Evolutionary conservation across 2,113 vertebrate genomes (phyloP), one percentile per base, ranked within the genome.

Genomic region (Deroptyus accipitrinus): DNA sequence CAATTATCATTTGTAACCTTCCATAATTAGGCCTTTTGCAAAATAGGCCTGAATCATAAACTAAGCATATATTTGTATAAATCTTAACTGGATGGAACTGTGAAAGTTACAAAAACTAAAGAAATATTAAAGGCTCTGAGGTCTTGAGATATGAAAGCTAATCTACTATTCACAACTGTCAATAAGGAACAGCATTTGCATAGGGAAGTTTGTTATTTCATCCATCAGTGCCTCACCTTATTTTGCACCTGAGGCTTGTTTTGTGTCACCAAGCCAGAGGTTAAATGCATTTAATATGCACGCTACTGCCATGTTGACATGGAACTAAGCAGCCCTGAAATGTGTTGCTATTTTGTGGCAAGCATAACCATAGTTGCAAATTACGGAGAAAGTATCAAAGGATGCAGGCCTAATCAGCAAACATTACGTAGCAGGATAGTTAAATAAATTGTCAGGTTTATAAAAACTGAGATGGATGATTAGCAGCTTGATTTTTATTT

Each of bases 221-320:
- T 68, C 61, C 64, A 83, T 86, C 80, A 67, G 62, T 61, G 42
- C 68, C 46, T 94, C 80, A 83, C 15, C 74, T 96, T 52, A 77
- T 89, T 94, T 91, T 86, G 63, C 63, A 94, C 84, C 59, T 82
- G 52, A 39, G 64, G n/a, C 33, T 89, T 86, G 27, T 44, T 91
- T 85, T 91, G 37, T 76, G 64, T 46, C 81, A 69, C n/a, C 18
- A 59, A 86, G 27, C 70, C 80, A 94, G 89, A 46, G 55, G 83
- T 80, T 77, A 86, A 93, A 93, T 54, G 13, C 23, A 64, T 88
- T 81, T 62, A 49, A 73, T 75, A 46, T 54, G 49, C 27, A 44
- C 12, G 33, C 46, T 83, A 63, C 35, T 81, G 51, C 81, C 66
- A 69, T 30, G n/a, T 15, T 87, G 72, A 81, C 44, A 28, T 16